A percentile compares a stretch with the other conserved stretches of the same genome.
These are phyloP conservation scores for Xenentodon cancila DNA, from an alignment of 2,797 vertebrate species.

Conservation along the genomic window DNA sequence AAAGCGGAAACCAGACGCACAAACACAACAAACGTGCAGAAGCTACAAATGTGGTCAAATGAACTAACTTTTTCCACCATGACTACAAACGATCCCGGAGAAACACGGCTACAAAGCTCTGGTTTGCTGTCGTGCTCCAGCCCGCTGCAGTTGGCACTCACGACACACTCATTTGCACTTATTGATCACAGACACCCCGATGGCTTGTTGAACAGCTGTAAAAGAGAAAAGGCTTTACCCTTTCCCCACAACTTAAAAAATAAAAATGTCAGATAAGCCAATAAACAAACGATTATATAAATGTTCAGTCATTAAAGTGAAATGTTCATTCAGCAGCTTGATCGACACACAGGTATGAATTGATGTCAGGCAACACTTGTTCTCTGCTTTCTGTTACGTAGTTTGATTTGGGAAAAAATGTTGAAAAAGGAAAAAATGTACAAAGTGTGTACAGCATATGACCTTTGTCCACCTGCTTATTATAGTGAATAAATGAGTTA, in stretches of 20 bases:
- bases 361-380: slow-evolving; percentile 7
- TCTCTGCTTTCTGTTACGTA: slow-evolving; percentile 14
- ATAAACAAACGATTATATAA: slow-evolving; percentile 49
- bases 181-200: slow-evolving; percentile 25
- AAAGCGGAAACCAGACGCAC: too few relatives aligned
- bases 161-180: slow-evolving; percentile 19
- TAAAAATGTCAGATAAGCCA: slow-evolving; percentile 35
- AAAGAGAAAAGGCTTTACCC: slow-evolving; percentile 11
- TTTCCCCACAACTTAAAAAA: slow-evolving; percentile 24
- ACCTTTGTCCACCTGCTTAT: slow-evolving; percentile 18
- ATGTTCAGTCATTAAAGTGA: slow-evolving; percentile 25
- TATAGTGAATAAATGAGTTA: slow-evolving; percentile 60
- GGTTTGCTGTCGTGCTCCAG: not conserved
- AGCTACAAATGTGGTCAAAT: too few relatives aligned
- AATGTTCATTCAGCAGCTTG: not conserved
- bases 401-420: slow-evolving; percentile 8
- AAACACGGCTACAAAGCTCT: not conserved
- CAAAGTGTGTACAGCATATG: not conserved
- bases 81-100: slow-evolving; percentile 11
- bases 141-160: slow-evolving; percentile 20
- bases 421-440: slow-evolving; percentile 34
- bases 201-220: slow-evolving; percentile 24
- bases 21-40: too few relatives aligned
- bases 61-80: too few relatives aligned
- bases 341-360: slow-evolving; percentile 26